Evolutionary conservation across 2,797 vertebrate genomes (phyloP), one percentile per base, ranked within the genome.

Genomic region (Cottoperca gobio): DNA sequence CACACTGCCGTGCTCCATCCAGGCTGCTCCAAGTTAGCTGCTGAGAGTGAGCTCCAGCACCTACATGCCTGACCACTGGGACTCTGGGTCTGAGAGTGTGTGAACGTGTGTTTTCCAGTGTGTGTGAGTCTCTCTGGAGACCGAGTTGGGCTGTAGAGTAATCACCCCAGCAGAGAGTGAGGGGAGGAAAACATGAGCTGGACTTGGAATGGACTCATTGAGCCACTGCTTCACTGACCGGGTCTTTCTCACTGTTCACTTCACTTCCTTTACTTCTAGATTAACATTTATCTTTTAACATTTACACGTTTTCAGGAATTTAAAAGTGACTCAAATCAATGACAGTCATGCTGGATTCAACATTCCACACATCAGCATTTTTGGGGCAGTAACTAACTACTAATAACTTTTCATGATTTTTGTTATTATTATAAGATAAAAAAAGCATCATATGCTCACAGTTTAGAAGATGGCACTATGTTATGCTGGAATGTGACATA

Each of bases 101-200:
- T 65, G 62, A 60, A 59, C n/a, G 39, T 80, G 78, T 77, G 73
- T 87, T 70, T 43, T 68, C 49, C 33, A 68, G 73, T 73, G 76
- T 74, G 74, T 68, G 68, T 75, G 87, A 78, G 84, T n/a, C 54
- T 83, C 84, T 82, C 84, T 79, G 78, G 82, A 83, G 88, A 88
- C 78, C 83, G 85, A 84, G 84, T 77, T 40, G 66, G 83, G 83
- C 87, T 81, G 63, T 85, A 75, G 58, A 79, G 75, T 92, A 92
- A 92, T 93, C 90, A 83, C 86, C 86, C 90, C 83, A 76, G 82
- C 81, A 79, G 88, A 89, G 87, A 60, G 66, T 23, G 88, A 65
- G 26, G 48, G 70, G 2, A 14, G 74, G 48, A 91, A 93, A 86
- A 91, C 86, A 6, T 54, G 94, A 82, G 45, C 8, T 55, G 86